Percentiles rank a stretch among this genome's conserved stretches.
phyloP scores from a whole-genome alignment of 2,797 vertebrate genomes.

The Manis pentadactyla region DNA sequence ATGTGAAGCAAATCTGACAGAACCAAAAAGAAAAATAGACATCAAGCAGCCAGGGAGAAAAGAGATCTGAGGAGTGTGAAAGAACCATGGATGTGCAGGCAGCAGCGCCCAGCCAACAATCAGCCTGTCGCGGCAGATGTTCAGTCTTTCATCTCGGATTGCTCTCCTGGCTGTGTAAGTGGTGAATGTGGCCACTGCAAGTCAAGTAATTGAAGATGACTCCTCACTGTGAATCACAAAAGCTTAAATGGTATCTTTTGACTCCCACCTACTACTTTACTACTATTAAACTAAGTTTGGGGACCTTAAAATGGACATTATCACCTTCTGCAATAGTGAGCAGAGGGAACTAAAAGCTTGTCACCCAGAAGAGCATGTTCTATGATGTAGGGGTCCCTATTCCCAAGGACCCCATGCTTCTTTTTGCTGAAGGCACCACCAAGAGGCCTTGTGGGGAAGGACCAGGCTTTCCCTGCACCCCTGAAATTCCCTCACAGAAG shows the following conservation, averaged over 20 bases:
- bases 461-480: not conserved
- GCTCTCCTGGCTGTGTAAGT: not conserved
- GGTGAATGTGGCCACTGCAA: not conserved
- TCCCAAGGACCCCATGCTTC: not conserved
- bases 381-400: not conserved
- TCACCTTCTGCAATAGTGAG: not conserved
- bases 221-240: too few species aligned
- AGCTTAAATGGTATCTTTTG: too few species aligned
- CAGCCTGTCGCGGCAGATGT: not conserved
- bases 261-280: too few species aligned
- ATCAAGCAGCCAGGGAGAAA: not conserved
- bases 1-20: not conserved
- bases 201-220: too few species aligned
- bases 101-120: not conserved
- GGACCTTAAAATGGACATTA: not conserved
- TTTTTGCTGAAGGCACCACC: not conserved
- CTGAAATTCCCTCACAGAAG: not conserved
- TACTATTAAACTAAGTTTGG: not conserved
- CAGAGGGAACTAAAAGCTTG: not conserved
- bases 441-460: not conserved
- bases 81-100: not conserved
- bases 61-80: not conserved
- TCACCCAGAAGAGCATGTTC: not conserved
- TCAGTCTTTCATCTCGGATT: not conserved
- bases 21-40: not conserved